Evolutionary conservation across 2,888 invertebrate species (phyloP), one percentile per base, ranked within the genome.

Genomic region (Eurytoma californica): DNA sequence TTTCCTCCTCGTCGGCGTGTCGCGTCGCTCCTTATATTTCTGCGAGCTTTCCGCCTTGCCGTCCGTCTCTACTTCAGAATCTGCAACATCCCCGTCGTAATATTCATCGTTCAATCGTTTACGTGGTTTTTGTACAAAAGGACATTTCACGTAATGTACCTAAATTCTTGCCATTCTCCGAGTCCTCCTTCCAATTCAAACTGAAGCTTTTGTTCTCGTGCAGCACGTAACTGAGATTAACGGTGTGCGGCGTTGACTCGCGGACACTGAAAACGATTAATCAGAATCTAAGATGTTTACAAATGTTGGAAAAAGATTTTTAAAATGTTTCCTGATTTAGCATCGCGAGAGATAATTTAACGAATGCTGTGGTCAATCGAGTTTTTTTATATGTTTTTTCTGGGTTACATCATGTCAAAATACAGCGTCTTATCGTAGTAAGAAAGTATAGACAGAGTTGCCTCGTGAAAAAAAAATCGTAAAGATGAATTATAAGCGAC

Each of bases 111-210:
- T 61, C 12, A n/a, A 24, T 12, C 3, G 13, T 39, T 39, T 9
- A 39, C 9, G 9, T 9, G 9, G 9, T 39, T 39, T 39, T 39
- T 39, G 5, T 9, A 24, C 0, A 14, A 7, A 14, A 61, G 3
- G n/a, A 7, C 16, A 13, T 20, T 65, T 65, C 47, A 12, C 2
- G 7, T 47, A 16, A n/a, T 55, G 1, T 58, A 69, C 65, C 57
- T 14, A 49, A 39, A 49, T 65, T 63, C 0, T 63, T 47, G 63
- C 20, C 57, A 1, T 30, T 16, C n/a, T 74, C 65, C 0, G 51
- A 74, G 20, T 74, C 74, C 39, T 74, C 53, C 0, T 66, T 72
- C 57, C 58, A 74, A 16, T 24, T 49, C 4, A 49, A 9, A 3
- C 18, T 51, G n/a, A 55, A 63, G 16, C 13, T 60, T 4, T 47